Percentiles rank a stretch among this genome's conserved stretches.
Conservation (phyloP, 2,888 invertebrate species). For the Nemapogon koenigi region DNA sequence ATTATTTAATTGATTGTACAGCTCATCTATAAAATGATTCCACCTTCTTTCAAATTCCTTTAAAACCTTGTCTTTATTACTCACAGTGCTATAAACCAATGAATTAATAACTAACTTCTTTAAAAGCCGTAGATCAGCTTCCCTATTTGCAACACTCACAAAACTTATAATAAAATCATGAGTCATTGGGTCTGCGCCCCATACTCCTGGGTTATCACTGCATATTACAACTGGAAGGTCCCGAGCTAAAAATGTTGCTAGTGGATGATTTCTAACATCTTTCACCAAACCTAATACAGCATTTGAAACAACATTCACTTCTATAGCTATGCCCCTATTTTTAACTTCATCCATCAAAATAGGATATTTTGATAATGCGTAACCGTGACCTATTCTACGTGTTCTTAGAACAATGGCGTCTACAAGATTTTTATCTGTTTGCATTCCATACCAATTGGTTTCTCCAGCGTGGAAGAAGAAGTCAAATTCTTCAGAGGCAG, state of each 20-base stretch:
- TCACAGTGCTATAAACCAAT: conserved; percentile 69
- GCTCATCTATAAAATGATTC: conserved; percentile 37
- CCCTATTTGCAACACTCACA: conserved; percentile 73
- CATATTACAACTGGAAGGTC: conserved; percentile 70
- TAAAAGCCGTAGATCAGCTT: conserved; percentile 72
- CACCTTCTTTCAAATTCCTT: conserved; percentile 45
- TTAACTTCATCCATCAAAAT: conserved; percentile 64
- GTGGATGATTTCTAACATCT: conserved; percentile 74
- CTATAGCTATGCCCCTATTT: conserved; percentile 68
- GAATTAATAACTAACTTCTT: conserved; percentile 81
- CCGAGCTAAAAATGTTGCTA: conserved; percentile 58
- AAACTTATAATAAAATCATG: conserved; percentile 80
- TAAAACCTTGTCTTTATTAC: conserved; percentile 35
- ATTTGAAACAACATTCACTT: conserved; percentile 74
- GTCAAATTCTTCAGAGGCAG: conserved; percentile 54
- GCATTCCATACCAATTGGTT: conserved; percentile 74
- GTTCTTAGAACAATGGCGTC: conserved; percentile 77
- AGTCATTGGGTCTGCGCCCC: conserved; percentile 69
- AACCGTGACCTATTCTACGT: conserved; percentile 81
- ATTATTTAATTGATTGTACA: not conserved
- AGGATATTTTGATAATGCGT: conserved; percentile 76
- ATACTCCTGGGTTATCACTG: conserved; percentile 72
- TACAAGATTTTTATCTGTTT: conserved; percentile 74
- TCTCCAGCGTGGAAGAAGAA: conserved; percentile 85
- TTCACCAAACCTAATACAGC: conserved; percentile 68